A percentile compares a stretch with the other conserved stretches of the same genome.
phyloP scores from a whole-genome alignment of 2,797 vertebrate genomes.

The Alosa sapidissima region DNA sequence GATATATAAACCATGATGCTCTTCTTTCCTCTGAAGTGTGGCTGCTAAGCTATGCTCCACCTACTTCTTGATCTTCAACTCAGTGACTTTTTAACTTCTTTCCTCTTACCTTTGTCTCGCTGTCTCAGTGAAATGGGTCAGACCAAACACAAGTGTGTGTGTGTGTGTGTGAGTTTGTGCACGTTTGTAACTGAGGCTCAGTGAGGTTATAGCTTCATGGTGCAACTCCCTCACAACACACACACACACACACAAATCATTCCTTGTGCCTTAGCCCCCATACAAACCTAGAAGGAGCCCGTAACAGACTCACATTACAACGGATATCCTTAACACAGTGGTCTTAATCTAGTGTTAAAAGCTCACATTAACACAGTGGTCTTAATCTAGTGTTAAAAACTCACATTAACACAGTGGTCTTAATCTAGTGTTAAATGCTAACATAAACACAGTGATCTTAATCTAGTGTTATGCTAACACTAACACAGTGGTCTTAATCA shows the following conservation, averaged over 20 bases:
- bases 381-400: no score
- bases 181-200: background rate
- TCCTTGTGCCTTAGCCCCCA: background rate
- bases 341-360: no score
- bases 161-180: constrained; percentile 24
- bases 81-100: background rate
- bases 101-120: background rate
- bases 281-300: no score
- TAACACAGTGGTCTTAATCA: no score
- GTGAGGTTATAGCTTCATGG: background rate
- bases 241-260: background rate
- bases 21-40: background rate
- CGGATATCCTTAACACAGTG: no score
- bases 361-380: no score
- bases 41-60: background rate
- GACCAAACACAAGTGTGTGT: background rate
- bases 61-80: background rate
- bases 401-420: no score
- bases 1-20: constrained; percentile 26
- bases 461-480: no score
- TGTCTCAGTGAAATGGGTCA: background rate
- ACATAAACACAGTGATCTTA: no score
- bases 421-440: no score
- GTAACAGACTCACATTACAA: no score
- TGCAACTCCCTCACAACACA: background rate